phyloP scores from a whole-genome alignment of 2,888 invertebrate species.

The Drosophila bunnanda region DNA sequence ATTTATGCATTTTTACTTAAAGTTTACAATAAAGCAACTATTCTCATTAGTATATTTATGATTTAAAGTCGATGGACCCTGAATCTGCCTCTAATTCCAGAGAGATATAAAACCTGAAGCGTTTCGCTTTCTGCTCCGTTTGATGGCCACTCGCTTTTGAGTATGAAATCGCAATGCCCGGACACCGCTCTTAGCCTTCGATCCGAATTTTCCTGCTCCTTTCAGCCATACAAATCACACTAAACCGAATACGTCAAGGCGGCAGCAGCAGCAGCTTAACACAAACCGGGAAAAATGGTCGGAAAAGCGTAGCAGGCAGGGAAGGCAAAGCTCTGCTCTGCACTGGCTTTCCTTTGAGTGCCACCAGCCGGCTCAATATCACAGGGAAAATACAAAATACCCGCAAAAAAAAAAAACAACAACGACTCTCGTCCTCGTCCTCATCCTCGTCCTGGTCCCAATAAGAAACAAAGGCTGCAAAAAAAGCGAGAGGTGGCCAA shows the following conservation, averaged over 20 bases:
- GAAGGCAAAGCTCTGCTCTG: conserved; percentile 26
- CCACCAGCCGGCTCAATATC: conserved; percentile 69
- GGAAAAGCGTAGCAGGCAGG: conserved; percentile 1
- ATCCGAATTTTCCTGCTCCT: conserved; percentile 1
- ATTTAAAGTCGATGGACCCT: neutral
- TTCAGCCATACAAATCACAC: conserved; percentile 69
- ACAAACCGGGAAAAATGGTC: conserved; percentile 48
- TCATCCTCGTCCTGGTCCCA: neutral
- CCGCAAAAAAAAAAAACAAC: conserved; percentile 44
- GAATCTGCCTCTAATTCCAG: neutral
- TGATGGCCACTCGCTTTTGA: conserved; percentile 46
- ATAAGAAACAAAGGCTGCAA: conserved; percentile 45
- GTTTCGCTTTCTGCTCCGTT: conserved; percentile 3
- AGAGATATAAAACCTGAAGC: neutral
- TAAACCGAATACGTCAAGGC: conserved; percentile 75
- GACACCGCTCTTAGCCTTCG: neutral
- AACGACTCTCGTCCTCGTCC: conserved; percentile 5
- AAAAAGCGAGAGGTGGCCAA: conserved; percentile 42
- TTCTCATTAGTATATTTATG: neutral
- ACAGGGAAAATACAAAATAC: conserved; percentile 45
- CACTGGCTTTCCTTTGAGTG: conserved; percentile 73
- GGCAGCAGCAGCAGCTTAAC: conserved; percentile 40
- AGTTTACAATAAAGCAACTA: neutral
- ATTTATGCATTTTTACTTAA: too few relatives aligned
- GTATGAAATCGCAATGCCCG: conserved; percentile 58